phyloP scores from a whole-genome alignment of 1,140 invertebrate species.

The Galleria mellonella region DNA sequence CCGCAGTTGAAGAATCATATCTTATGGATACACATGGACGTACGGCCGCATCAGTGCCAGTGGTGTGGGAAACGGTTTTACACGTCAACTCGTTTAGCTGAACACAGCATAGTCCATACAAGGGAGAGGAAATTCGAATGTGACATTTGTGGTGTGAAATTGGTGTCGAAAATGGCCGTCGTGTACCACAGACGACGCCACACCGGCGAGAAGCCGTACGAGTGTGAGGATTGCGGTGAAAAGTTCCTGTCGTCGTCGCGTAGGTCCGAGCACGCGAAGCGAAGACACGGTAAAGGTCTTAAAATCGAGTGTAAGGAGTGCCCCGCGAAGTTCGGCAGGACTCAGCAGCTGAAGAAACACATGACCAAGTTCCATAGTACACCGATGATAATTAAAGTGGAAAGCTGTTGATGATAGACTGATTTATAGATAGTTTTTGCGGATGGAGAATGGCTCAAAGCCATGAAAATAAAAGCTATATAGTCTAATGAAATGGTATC shows the following conservation, averaged over 20 bases:
- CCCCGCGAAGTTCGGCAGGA: constrained; percentile 37
- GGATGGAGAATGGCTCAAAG: too few relatives aligned
- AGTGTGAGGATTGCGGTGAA: constrained; percentile 81
- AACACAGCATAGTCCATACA: constrained; percentile 66
- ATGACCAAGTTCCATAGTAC: constrained; percentile 36
- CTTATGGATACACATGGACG: constrained; percentile 69
- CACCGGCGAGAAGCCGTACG: constrained; percentile 85
- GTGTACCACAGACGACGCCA: constrained; percentile 73
- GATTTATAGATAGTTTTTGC: too few relatives aligned
- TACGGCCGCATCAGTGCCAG: constrained; percentile 64
- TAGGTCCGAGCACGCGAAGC: constrained; percentile 55
- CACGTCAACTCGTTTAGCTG: constrained; percentile 55
- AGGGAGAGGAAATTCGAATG: constrained; percentile 64
- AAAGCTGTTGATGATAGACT: neutral
- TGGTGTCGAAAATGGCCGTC: constrained; percentile 63
- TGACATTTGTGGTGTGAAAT: constrained; percentile 61
- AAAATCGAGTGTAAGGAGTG: constrained; percentile 41
- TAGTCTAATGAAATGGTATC: too few relatives aligned
- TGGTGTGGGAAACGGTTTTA: constrained; percentile 68
- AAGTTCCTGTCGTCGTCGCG: constrained; percentile 63
- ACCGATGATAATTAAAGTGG: neutral
- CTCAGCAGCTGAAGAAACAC: constrained; percentile 47
- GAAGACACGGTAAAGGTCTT: constrained; percentile 48
- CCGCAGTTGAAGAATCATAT: constrained; percentile 66
- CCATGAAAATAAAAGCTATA: too few relatives aligned